Evolutionary conservation across 1,140 invertebrate genomes (phyloP), one percentile per base, ranked within the genome.

Genomic region (Tetramorium simillimum): DNA sequence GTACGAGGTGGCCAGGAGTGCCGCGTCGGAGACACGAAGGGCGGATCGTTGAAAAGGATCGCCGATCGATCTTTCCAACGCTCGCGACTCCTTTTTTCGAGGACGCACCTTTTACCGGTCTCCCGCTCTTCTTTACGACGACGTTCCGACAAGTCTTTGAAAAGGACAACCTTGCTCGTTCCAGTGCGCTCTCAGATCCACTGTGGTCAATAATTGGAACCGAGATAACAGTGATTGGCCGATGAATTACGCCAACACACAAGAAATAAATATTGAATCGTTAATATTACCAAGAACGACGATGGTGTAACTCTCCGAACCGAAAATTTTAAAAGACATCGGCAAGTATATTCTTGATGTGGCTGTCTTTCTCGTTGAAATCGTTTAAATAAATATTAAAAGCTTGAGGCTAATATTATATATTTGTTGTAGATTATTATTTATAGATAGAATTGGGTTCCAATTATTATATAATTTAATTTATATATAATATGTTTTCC

Each of bases 1-100:
- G 88, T 90, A 86, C 86, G 90, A 92, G 89, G 81, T 88, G 89
- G 76, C 77, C 72, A 60, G 70, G 49, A 81, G 87, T 65, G 69
- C 72, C 63, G 40, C 81, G 70, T 84, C 49, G 18, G 89, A 75
- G 90, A 91, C 82, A 86, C 56, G 82, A 81, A 87, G 88, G 90
- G 81, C 88, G 88, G 89, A 86, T 78, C 87, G 81, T 85, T 56
- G 90, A 86, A 88, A 88, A 67, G 89, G 86, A 91, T 90, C 82
- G 88, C 72, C 90, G 88, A 91, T 91, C 90, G 90, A 91, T 91
- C 90, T 91, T 91, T 77, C 43, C 86, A 40, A 89, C 90, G 90
- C 88, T 91, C 85, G 72, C 73, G 73, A 89, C 65, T 90, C 78
- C 67, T 90, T 86, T 90, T 91, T 90, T 88, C 88, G 69, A 72